A percentile compares a stretch with the other conserved stretches of the same genome.
Conservation (phyloP, 1,140 invertebrate species). For the Pomacea maculata region DNA sequence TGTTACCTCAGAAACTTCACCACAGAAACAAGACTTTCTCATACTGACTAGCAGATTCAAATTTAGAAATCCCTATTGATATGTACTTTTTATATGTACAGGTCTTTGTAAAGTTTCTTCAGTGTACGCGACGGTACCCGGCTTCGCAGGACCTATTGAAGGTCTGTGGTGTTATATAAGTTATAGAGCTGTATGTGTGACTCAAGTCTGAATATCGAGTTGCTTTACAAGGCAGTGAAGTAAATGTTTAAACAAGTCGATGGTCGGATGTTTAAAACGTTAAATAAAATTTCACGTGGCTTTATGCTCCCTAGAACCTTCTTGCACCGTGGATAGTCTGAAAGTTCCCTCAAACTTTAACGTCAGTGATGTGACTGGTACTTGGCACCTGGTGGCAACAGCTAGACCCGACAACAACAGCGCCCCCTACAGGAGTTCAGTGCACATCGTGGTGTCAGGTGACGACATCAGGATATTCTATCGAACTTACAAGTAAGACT, state of each 20-base stretch:
- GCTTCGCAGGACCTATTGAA: neutral
- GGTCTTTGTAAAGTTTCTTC: constrained; percentile 13
- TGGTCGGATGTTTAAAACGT: too few species aligned
- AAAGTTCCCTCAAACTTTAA: neutral
- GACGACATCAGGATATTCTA: neutral
- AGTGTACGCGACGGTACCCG: neutral
- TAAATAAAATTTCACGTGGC: neutral
- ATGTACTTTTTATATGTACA: constrained; percentile 4
- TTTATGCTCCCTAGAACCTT: neutral
- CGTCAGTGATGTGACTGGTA: neutral
- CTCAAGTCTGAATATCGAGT: too few species aligned
- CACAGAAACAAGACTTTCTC: too few species aligned
- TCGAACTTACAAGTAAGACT: constrained; percentile 3
- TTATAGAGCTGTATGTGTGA: too few species aligned
- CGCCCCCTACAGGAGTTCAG: neutral
- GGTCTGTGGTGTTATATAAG: neutral
- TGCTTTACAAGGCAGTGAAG: too few species aligned
- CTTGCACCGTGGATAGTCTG: constrained; percentile 11
- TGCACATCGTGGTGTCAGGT: neutral
- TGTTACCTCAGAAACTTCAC: too few species aligned
- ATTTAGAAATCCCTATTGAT: too few species aligned
- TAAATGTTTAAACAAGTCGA: too few species aligned
- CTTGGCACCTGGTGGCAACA: constrained; percentile 10
- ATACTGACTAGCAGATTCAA: too few species aligned
- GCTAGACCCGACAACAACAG: neutral